Evolutionary conservation across 2,888 invertebrate genomes (phyloP), one percentile per base, ranked within the genome.

Genomic region (Entomobrya multifasciata): DNA sequence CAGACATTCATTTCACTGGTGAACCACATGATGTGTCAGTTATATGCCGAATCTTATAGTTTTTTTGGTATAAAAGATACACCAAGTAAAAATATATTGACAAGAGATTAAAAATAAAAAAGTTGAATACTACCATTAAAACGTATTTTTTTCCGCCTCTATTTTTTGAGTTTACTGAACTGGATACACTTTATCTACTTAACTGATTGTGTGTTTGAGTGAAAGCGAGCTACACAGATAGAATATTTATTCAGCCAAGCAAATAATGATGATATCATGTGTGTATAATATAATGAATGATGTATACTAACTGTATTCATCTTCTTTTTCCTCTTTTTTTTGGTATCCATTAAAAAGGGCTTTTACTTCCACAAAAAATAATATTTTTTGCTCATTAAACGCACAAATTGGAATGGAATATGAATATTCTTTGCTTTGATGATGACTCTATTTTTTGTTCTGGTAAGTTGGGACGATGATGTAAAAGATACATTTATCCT

Each of bases 371-470:
- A n/a, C 52, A 8, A 52, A 4, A 15, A 52, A 8, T 52, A 4
- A 8, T 52, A 36, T 8, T 49, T 52, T 74, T 52, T 74, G 52
- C 74, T 74, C 74, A 74, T 74, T 74, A 74, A 74, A 52, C 52
- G 52, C 52, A 74, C 74, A 74, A 74, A 74, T 52, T 74, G 49
- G 52, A 74, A 20, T n/a, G n/a, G n/a, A n/a, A n/a, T n/a, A n/a
- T n/a, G n/a, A n/a, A n/a, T n/a, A n/a, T 74, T 74, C 52, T 74
- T 52, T 74, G 4, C 36, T 36, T 36, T 17, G 17, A n/a, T 52
- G 52, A n/a, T 15, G 3, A 8, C 17, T 52, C 52, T 52, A 4
- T 52, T 15, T n/a, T 11, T 17, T 11, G 4, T 13, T 15, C 52
- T 52, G 3, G 47, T 47, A 47, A n/a, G n/a, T n/a, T n/a, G n/a